A percentile compares a stretch with the other conserved stretches of the same genome.
phyloP scores from a whole-genome alignment of 2,113 vertebrate genomes.

The Malurus alboscapulatus region DNA sequence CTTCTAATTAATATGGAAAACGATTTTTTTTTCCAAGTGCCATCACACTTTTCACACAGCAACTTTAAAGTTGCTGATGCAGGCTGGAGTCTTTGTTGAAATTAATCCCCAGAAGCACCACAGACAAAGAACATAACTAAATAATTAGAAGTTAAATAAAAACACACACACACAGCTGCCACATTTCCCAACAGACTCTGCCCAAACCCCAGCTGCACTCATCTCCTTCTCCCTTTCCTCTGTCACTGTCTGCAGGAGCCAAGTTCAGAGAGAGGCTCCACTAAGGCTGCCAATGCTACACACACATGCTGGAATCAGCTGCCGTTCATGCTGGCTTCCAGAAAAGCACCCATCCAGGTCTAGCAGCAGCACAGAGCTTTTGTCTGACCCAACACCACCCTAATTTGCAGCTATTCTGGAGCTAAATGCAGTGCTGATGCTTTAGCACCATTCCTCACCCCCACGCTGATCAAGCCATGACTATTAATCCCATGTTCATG shows the following conservation, averaged over 20 bases:
- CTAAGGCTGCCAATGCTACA: neutral
- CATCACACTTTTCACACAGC: conserved; percentile 7
- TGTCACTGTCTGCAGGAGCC: neutral
- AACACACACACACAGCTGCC: conserved; percentile 32
- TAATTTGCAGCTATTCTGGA: neutral
- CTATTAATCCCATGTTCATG: neutral
- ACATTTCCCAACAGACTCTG: conserved; percentile 10
- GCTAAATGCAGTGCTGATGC: neutral
- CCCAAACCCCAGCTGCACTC: neutral
- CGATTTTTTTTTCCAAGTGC: neutral
- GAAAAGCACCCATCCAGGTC: neutral
- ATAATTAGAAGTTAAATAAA: conserved; percentile 55
- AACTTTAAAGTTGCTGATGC: conserved; percentile 56
- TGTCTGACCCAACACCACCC: neutral
- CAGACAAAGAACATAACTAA: conserved; percentile 54
- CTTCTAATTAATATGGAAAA: conserved; percentile 56
- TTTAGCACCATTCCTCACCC: neutral
- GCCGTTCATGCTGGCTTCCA: neutral
- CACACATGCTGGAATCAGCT: neutral
- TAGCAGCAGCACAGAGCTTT: neutral
- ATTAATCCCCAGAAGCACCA: conserved; percentile 53
- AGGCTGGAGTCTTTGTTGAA: conserved; percentile 34
- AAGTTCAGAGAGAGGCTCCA: neutral
- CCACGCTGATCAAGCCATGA: neutral
- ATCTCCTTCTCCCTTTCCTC: neutral